Evolutionary conservation across 2,797 vertebrate species (phyloP), one percentile per base, ranked within the genome.

Genomic region (Cirrhinus molitorella): DNA sequence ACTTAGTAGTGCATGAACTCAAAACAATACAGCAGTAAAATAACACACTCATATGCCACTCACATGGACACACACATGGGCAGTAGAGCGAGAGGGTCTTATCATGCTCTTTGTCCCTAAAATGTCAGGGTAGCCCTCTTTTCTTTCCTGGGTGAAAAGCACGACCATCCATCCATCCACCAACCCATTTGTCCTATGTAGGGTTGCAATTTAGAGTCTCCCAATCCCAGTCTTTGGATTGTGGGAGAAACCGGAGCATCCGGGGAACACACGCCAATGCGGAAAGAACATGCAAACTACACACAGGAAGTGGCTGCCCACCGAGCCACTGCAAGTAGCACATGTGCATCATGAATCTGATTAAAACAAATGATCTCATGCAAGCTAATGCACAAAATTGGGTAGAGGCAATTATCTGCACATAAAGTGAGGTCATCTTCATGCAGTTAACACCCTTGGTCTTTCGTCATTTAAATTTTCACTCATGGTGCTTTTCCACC

Each of bases 121-220:
- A 91, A 91, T 93, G 90, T 91, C 92, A 91, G 82, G 75, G 91
- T 89, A 91, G 88, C 87, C 84, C 45, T 88, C 91, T 93, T 89
- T 93, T 92, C 92, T 92, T 92, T 90, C 87, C 80, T 40, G 70
- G 28, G n/a, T 37, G 23, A 74, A 61, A 61, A 25, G 55, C 34
- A 59, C 34, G 43, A 16, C 73, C n/a, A 57, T 72, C 25, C 47
- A 61, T 40, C 65, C 19, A 59, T 76, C 55, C n/a, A 59, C 37
- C 55, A 57, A 76, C 57, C 37, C n/a, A 59, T 14, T 43, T 76
- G n/a, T 59, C 37, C 73, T 17, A 59, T 2, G n/a, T 45, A 59
- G n/a, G 37, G 55, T 45, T 59, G 37, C 37, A 28, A 61, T 76
- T 76, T 59, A 61, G 37, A 25, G 55, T 59, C 17, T 13, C 17